Base-by-base conservation (phyloP, 1,140 invertebrate genomes). In the Chironomus tepperi region DNA sequence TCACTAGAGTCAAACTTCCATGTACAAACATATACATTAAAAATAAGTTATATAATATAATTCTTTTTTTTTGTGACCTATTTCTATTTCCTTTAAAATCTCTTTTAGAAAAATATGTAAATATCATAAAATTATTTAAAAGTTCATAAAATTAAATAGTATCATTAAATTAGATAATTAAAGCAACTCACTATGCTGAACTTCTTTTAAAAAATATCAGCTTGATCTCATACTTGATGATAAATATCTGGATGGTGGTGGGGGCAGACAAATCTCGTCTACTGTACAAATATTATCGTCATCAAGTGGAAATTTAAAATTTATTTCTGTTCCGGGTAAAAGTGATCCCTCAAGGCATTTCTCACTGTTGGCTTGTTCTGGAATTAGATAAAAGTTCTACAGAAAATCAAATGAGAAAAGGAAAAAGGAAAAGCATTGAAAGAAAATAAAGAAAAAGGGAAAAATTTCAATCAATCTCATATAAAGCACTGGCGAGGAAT, bases 231-330 rank as follows among this genome's bases (percentile, higher is more conserved):
- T 57, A n/a, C n/a, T 15, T 12, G 47, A n/a, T 57, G 47, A 57
- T 5, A n/a, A 57, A 57, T 57, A n/a, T 57, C 15, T 57, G 19
- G 79, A 77, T 9, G 81, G 79, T 19, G 80, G 76, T 42, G 80
- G 77, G 0, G 79, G 79, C 73, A 80, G 67, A 7, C 81, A 77
- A 43, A 82, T 75, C 19, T 82, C 81, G 76, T 82, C 81, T 76
- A 82, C 81, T 34, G 81, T 82, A 75, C 81, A 82, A 42, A 82
- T 81, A 34, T 80, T 79, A 78, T 82, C 81, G 65, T 81, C 81
- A 70, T 81, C 81, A 43, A 82, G 79, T 75, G 80, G 81, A 75
- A 82, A 82, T 57, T 79, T 82, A 73, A 82, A 82, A 78, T 80
- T 82, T 64, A 81, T 82, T 77, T 82, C 81, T 73, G 80, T 82